Conservation (phyloP, 2,113 vertebrate genomes). For the Suncus etruscus region DNA sequence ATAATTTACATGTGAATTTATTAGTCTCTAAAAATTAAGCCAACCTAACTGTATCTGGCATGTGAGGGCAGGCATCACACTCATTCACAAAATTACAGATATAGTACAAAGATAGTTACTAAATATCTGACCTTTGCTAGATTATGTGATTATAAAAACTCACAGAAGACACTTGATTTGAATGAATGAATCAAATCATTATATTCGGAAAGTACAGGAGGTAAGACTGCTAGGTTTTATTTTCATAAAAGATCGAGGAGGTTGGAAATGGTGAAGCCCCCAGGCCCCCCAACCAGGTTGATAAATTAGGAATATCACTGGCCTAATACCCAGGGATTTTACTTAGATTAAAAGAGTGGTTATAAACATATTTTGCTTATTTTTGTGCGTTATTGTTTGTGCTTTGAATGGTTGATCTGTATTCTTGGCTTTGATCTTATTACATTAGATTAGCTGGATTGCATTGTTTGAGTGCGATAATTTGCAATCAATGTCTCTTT, state of each 20-base stretch:
- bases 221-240: not conserved
- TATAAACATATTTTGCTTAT: slow-evolving; percentile 17
- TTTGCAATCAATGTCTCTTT: slow-evolving; percentile 41
- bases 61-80: not conserved
- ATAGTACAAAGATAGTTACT: not conserved
- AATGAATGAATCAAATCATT: not conserved
- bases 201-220: not conserved
- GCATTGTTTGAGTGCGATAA: slow-evolving; percentile 38
- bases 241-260: not conserved
- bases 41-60: not conserved
- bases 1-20: not conserved
- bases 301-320: not conserved
- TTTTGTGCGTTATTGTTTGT: slow-evolving; percentile 17
- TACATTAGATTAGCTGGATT: slow-evolving; percentile 23
- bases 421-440: slow-evolving; percentile 43
- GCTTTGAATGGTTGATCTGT: not conserved
- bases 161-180: not conserved
- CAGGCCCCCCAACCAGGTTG: not conserved
- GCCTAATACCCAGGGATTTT: not conserved
- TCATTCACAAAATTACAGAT: not conserved
- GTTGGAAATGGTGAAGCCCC: not conserved
- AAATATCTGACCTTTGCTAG: slow-evolving; percentile 36
- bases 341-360: not conserved
- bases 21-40: not conserved
- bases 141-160: not conserved